Conservation (phyloP, 1,140 invertebrate genomes). For the Coptotermes formosanus region DNA sequence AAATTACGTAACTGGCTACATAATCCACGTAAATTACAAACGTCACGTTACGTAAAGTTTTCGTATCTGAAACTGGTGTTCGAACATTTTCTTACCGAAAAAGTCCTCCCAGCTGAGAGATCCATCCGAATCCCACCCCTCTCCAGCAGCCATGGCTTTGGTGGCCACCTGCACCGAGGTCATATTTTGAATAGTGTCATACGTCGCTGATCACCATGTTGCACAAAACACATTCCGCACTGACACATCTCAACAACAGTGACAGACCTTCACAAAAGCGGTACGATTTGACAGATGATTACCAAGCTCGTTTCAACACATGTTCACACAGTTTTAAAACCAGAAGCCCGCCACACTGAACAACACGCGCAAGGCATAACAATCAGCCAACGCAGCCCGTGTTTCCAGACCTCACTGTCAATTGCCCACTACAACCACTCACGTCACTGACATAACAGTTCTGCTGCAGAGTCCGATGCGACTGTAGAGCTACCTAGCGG, state of each 20-base stretch:
- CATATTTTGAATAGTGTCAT: slow-evolving; percentile 19
- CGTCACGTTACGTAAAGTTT: no score
- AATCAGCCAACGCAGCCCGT: background rate
- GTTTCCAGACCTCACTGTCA: background rate
- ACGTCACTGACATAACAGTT: background rate
- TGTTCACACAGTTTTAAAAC: background rate
- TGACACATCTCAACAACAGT: background rate
- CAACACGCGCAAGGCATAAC: background rate
- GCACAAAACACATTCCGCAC: background rate
- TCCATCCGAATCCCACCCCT: slow-evolving; percentile 50
- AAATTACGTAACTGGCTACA: no score
- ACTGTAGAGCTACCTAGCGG: background rate
- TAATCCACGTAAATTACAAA: no score
- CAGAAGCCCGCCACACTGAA: background rate
- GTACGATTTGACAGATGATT: background rate
- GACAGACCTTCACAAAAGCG: background rate
- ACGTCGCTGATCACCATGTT: background rate
- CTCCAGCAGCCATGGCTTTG: slow-evolving; percentile 21
- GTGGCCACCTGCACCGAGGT: slow-evolving; percentile 25
- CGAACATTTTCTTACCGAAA: slow-evolving; percentile 48
- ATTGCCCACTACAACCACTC: background rate
- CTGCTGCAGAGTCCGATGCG: background rate
- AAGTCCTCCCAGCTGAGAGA: slow-evolving; percentile 56
- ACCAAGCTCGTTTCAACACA: background rate
- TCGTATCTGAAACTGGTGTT: background rate